Base-by-base conservation (phyloP, 2,888 invertebrate genomes). In the Chaetogeoica ovagalla region DNA sequence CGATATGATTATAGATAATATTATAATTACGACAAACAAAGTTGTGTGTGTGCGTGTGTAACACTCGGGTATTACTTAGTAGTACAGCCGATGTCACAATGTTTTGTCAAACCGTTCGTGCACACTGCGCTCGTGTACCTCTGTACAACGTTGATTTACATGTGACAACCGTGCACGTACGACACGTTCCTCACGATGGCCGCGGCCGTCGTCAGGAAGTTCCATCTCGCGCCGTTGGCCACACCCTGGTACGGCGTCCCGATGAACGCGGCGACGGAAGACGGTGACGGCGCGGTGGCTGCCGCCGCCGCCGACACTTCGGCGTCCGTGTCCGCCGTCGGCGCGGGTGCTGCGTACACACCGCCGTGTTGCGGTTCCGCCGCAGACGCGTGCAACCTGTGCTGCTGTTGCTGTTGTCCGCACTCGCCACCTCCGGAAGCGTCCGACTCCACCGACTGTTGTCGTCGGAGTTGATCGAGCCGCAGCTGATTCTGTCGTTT, bases 401-500 rank as follows among this genome's bases (percentile, higher is more conserved):
- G 75, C 23, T 48, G 48, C 48, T 75, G 75, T 13, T 60, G 57
- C 37, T 43, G 76, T 84, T 76, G 85, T 81, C 72, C 84, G 77
- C 59, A 82, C 48, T 82, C 84, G 84, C 19, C 48, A 13, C 48
- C 48, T 13, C 48, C 85, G 84, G 17, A 90, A 86, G 23, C 89
- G 85, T 84, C 91, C 91, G 85, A 93, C 93, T 77, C 77, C 9
- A 91, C 91, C 43, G 94, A 93, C 85, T 95, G 94, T 85, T 95
- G 94, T 0, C 95, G 94, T 0, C 95, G 91, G 11, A 95, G 87
- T 85, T 95, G 95, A 85, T 95, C 95, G 79, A 95, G 85, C 0
- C 95, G 90, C 68, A 95, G 88, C 85, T 96, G 96, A 86, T 95
- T 96, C 84, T 88, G 88, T 17, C 88, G 84, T 84, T 88, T 88